Conservation (phyloP, 1,140 invertebrate species). For the Aphaenogaster rudis region DNA sequence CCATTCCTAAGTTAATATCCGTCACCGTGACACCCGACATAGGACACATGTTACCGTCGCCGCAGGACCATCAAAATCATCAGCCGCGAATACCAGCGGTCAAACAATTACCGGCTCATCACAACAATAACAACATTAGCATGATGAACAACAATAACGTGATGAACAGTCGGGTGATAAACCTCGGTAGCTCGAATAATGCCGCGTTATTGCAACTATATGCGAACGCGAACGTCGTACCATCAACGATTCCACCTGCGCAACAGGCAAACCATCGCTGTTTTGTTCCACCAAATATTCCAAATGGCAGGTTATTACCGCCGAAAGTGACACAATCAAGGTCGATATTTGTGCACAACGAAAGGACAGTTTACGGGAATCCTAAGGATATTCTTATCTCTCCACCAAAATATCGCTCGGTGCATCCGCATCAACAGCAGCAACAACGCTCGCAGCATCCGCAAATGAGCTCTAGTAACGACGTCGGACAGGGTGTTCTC, state of each 20-base stretch:
- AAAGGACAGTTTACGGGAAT: slow-evolving; percentile 91
- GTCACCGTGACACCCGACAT: slow-evolving; percentile 88
- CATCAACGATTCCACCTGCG: slow-evolving; percentile 53
- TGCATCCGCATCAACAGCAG: slow-evolving; percentile 62
- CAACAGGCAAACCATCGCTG: slow-evolving; percentile 75
- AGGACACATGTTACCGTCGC: slow-evolving; percentile 85
- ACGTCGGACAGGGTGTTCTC: slow-evolving; percentile 75
- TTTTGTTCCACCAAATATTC: slow-evolving; percentile 76
- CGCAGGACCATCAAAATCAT: slow-evolving; percentile 72
- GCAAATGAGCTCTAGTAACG: slow-evolving; percentile 55
- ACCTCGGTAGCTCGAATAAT: slow-evolving; percentile 87
- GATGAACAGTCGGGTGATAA: slow-evolving; percentile 83
- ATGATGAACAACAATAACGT: slow-evolving; percentile 70
- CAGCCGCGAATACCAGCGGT: slow-evolving; percentile 63
- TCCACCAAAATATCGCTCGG: slow-evolving; percentile 83
- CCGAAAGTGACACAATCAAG: slow-evolving; percentile 90
- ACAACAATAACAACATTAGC: slow-evolving; percentile 72
- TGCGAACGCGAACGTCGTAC: slow-evolving; percentile 79
- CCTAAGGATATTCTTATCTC: slow-evolving; percentile 89
- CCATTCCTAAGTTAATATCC: slow-evolving; percentile 85
- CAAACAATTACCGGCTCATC: slow-evolving; percentile 68
- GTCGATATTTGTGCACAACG: slow-evolving; percentile 89
- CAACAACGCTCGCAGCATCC: slow-evolving; percentile 32
- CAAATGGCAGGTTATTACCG: slow-evolving; percentile 82
- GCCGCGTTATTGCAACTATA: slow-evolving; percentile 87